Evolutionary conservation across 2,113 vertebrate species (phyloP), one percentile per base, ranked within the genome.

Genomic region (Phylloscopus whistleri): DNA sequence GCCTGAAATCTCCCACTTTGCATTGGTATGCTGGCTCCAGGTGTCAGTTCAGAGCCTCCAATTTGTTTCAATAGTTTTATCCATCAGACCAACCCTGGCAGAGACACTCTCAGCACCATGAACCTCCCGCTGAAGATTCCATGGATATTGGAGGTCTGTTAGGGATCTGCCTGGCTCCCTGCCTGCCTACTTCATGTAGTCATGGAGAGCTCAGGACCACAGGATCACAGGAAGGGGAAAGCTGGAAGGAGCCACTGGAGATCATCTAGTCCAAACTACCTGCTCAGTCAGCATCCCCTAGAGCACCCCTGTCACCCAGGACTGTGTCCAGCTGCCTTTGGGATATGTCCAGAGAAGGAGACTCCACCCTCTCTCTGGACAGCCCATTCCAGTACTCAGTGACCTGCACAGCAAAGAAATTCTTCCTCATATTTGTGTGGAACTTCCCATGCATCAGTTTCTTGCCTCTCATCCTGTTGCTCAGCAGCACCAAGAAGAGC

Each of bases 51-150:
- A 64, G 69, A 90, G 30, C 33, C 3, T 8, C 11, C 0, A 0
- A 9, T 58, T 30, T 58, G 10, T 41, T 49, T 20, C 10, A 13
- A 11, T 20, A 4, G n/a, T 41, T 66, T 58, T 11, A 24, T 64
- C 51, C 10, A 2, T 49, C 51, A 75, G 23, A 15, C 6, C 2
- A 2, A 24, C 5, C 23, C 41, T 16, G 13, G n/a, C 16, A 35
- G 48, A 51, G 62, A 6, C 53, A 26, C 10, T 37, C n/a, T 51
- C 26, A 37, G 43, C 0, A 0, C 19, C 7, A 0, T 12, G 23
- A 23, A 44, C 48, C 28, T 85, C 66, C 48, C 55, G 30, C 48
- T 72, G 52, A 21, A 2, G 10, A 19, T 67, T 51, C 51, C 48
- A 43, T 70, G 28, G 70, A 46, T 44, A 31, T 31, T 0, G 28